Evolutionary conservation across 1,140 invertebrate genomes (phyloP), one percentile per base, ranked within the genome.

Genomic region (Maniola jurtina): DNA sequence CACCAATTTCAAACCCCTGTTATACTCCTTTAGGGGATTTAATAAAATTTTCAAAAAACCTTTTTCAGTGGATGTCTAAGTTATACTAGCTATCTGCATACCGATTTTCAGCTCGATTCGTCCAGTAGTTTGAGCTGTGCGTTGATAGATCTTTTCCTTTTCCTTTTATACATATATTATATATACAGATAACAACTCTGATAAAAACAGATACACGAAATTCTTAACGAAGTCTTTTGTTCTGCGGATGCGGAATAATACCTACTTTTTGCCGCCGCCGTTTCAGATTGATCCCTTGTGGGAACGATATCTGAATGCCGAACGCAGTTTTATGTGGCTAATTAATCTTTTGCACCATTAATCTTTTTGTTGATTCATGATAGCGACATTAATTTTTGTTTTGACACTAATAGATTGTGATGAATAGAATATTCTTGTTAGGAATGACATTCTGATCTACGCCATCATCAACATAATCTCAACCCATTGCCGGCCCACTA

Each of bases 321-420:
- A 45, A 45, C 38, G 25, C 25, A 38, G 38, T 38, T 38, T 45
- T n/a, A 11, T 45, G 42, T 45, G 42, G 10, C 13, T 45, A 45
- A 45, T 45, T 45, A 45, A 45, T 45, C 42, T 45, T 45, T 45
- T 45, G 13, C 13, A 45, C 6, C 42, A 45, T 45, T 45, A 6
- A 11, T 45, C 42, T 13, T 45, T 45, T 13, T 13, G 42, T 45
- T 45, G 42, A 45, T n/a, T 45, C 42, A 45, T n/a, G 42, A n/a
- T 45, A 5, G 9, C 13, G 42, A 45, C 13, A 45, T 45, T 45
- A 45, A 45, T 45, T 45, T 8, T 45, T n/a, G 13, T 11, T 45
- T 45, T 45, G 42, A 45, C 42, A 45, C 9, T 45, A 45, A 45
- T 45, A 45, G 42, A 45, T 45, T 45, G 13, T 45, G 42, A 45